Evolutionary conservation across 2,113 vertebrate genomes (phyloP), one percentile per base, ranked within the genome.

Genomic region (Monarcha castaneiventris): DNA sequence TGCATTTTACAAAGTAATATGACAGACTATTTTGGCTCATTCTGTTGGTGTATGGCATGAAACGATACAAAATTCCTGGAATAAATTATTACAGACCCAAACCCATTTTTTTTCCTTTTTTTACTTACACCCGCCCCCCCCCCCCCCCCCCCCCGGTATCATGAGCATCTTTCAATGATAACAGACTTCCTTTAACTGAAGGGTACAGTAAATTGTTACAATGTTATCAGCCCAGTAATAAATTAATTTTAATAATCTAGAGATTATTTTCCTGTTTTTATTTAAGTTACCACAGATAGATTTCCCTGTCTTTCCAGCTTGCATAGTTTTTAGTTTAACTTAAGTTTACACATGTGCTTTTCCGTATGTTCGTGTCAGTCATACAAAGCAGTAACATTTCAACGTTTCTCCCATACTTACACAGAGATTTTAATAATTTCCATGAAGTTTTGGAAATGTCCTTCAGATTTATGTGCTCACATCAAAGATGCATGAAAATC

Each of bases 61-160:
- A 87, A 61, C 4, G 1, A 63, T 16, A 64, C 2, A 49, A 56
- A 83, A 84, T 58, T 71, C 21, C n/a, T 6, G 3, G 10, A 56
- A 30, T 39, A 67, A 80, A 79, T 48, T 35, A 55, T 26, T 52
- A 41, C 1, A 75, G 41, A 54, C 3, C 8, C 63, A 59, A 94
- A 2, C 3, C 3, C 2, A 17, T 3, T 9, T 37, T 44, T 21
- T 21, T 32, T 23, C 51, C 51, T n/a, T 64, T 77, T 27, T 83
- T 46, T 11, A 18, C 26, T 62, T 80, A 27, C 3, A 6, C 3
- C 4, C 11, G 19, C 6, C 21, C 12, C 7, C 8, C 30, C 4
- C 6, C 5, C 5, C 7, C 10, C 18, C 7, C 32, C 10, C 7
- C 8, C 30, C 4, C 6, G 1, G 9, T 18, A 52, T 23, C 15